These are phyloP conservation scores for Anguilla japonica DNA, from an alignment of 2,113 vertebrate species.

Conservation along the genomic window DNA sequence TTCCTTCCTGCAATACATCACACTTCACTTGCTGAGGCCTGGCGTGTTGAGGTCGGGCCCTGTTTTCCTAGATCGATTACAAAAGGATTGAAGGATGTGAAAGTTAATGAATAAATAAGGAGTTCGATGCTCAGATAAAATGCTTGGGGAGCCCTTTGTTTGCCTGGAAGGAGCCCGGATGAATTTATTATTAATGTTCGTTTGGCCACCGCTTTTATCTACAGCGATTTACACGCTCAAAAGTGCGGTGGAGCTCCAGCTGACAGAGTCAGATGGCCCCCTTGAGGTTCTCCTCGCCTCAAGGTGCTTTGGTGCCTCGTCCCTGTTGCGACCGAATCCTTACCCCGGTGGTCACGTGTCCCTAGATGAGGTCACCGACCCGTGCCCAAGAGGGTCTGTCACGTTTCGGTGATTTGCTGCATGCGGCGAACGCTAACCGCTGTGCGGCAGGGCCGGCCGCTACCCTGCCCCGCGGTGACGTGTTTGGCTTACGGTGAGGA, in stretches of 20 bases:
- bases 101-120: conserved; percentile 9
- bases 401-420: background rate
- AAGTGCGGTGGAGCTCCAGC: background rate
- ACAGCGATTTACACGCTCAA: background rate
- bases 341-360: background rate
- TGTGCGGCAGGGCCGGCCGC: background rate
- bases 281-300: background rate
- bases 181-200: background rate
- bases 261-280: background rate
- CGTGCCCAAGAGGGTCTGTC: background rate
- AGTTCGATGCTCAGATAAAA: background rate
- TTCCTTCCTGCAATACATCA: background rate
- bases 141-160: conserved; percentile 6
- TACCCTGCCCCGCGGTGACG: background rate
- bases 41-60: background rate
- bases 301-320: background rate
- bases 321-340: background rate
- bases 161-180: background rate
- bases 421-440: background rate
- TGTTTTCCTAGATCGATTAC: background rate
- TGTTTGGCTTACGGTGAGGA: background rate
- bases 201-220: background rate
- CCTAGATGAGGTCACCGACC: background rate
- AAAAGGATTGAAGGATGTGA: background rate
- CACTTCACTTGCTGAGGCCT: background rate